These are phyloP conservation scores for Oreochromis niloticus DNA, from an alignment of 2,113 vertebrate species.

Conservation along the genomic window DNA sequence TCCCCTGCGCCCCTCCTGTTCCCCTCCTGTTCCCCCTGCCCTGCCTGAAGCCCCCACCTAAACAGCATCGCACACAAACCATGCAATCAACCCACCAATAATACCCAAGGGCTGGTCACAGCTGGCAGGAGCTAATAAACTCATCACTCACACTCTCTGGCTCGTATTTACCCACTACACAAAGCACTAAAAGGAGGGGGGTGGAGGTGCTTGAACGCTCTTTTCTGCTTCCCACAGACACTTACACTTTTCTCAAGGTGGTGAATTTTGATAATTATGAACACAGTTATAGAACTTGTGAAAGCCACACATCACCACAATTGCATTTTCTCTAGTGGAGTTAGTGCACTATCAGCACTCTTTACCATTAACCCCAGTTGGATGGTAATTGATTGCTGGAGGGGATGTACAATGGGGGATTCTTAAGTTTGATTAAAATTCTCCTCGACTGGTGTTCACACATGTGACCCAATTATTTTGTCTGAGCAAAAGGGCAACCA, in stretches of 20 bases:
- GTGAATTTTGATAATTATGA: background rate
- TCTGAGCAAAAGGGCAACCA: background rate
- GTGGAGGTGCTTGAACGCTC: background rate
- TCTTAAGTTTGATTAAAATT: conserved; percentile 59
- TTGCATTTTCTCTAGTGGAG: background rate
- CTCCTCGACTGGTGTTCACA: conserved; percentile 53
- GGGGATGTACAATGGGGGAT: conserved; percentile 25
- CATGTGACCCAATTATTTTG: conserved; percentile 54
- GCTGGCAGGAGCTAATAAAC: conserved; percentile 73
- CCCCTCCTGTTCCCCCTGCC: background rate
- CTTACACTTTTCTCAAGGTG: background rate
- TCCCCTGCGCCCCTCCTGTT: background rate
- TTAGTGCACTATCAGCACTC: background rate
- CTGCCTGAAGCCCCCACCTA: background rate
- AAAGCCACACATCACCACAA: background rate
- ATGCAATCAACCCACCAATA: conserved; percentile 20
- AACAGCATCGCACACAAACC: background rate
- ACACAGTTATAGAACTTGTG: background rate
- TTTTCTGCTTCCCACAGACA: background rate
- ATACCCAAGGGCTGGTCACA: conserved; percentile 66
- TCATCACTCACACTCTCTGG: conserved; percentile 61
- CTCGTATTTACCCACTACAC: conserved; percentile 51
- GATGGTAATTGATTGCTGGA: conserved; percentile 31
- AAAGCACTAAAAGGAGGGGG: conserved; percentile 4
- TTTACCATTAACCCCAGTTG: background rate